Base-by-base conservation (phyloP, 2,113 vertebrate species). In the Ophthalmolycus amberensis region DNA sequence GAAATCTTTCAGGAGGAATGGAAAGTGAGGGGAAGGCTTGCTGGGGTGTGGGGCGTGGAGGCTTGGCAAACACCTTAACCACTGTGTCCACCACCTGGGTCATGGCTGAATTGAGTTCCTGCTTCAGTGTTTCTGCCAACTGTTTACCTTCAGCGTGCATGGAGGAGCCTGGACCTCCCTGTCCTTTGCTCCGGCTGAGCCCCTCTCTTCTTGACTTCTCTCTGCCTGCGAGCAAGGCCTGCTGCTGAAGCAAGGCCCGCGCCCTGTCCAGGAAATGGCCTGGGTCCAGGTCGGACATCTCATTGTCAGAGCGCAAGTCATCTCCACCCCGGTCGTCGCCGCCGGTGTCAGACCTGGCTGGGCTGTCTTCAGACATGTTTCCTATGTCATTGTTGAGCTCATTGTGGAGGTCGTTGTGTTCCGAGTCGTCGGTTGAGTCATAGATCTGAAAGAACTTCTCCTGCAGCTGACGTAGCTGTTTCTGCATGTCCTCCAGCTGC, bases 371-470 rank as follows among this genome's bases (percentile, higher is more conserved):
- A 0, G 98, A 99, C 94, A 98, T 95, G 95, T 98, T 97, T 60
- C 96, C 97, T 68, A 97, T 96, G 93, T 98, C 98, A 27, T 92
- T 93, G 54, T 92, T 90, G 59, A 93, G 91, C 58, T 94, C 93
- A 2, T 98, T 96, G 85, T 97, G 96, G 70, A 85, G 85, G 71
- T 91, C 89, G 9, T 98, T 97, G 89, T 97, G 97, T 89, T 99
- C 98, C 0, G 98, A 99, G 91, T 99, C 98, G 83, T 99, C 98
- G 0, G 98, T 99, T 92, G 98, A 99, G 94, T 99, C 98, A 0
- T 99, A 99, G 94, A 99, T 97, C 93, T 99, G 98, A 94, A 99
- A 99, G 95, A 99, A 99, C 96, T 99, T 99, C 91, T 99, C 98
- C 94, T 99, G 98, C 92, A 99, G 96, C 95, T 99, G 98, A 83